phyloP scores from a whole-genome alignment of 2,113 vertebrate genomes.

The Ammodytes dubius region DNA sequence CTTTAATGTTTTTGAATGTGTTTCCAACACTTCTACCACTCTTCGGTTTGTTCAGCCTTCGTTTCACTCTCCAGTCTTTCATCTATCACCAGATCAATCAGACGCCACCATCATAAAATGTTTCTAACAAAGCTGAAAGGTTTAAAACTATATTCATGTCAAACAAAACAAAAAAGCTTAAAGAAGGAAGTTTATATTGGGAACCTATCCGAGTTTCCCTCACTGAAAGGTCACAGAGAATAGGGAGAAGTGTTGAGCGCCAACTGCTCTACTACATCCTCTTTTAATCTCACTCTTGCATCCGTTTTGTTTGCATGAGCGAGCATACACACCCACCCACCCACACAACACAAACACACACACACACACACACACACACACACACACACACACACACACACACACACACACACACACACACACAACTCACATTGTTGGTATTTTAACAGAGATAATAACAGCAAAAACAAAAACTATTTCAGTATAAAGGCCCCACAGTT shows the following conservation, averaged over 20 bases:
- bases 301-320: not conserved
- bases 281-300: constrained; percentile 47
- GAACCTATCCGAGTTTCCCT: constrained; percentile 26
- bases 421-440: not conserved
- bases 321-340: not conserved
- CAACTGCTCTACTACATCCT: constrained; percentile 61
- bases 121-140: not conserved
- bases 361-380: too few species aligned
- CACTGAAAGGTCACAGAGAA: constrained; percentile 50
- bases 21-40: not conserved
- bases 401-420: not conserved
- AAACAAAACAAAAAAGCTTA: not conserved
- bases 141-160: constrained; percentile 19
- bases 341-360: not conserved
- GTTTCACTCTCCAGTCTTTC: not conserved
- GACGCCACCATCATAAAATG: not conserved
- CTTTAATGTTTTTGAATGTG: constrained; percentile 16
- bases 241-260: constrained; percentile 34
- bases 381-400: not conserved
- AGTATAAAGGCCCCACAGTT: not conserved
- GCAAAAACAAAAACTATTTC: not conserved
- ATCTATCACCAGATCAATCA: not conserved
- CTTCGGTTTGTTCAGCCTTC: not conserved
- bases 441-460: constrained; percentile 7
- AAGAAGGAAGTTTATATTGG: constrained; percentile 44